A percentile compares a stretch with the other conserved stretches of the same genome.
These are phyloP conservation scores for Choristoneura fumiferana DNA, from an alignment of 1,140 invertebrate species.

Conservation along the genomic window DNA sequence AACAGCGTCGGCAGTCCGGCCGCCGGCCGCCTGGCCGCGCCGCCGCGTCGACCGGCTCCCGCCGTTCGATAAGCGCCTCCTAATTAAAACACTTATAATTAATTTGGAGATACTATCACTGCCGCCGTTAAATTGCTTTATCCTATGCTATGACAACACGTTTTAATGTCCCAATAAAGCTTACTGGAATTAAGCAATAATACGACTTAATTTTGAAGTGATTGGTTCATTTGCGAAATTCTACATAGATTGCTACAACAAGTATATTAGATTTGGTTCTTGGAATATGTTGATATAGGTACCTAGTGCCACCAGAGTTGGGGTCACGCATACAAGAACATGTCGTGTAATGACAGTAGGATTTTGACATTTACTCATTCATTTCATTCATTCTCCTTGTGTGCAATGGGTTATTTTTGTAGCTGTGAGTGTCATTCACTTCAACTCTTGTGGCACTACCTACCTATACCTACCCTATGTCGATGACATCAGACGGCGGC, in stretches of 20 bases:
- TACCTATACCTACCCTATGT: too few species aligned
- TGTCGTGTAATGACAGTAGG: too few species aligned
- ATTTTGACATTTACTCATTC: too few species aligned
- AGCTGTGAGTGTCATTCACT: too few species aligned
- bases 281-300: constrained; percentile 5
- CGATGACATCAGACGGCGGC: not conserved
- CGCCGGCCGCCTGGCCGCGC: constrained; percentile 33
- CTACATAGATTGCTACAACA: too few species aligned
- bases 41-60: constrained; percentile 25
- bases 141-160: constrained; percentile 35
- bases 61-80: constrained; percentile 57
- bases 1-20: constrained; percentile 43
- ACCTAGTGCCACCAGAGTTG: too few species aligned
- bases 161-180: constrained; percentile 6
- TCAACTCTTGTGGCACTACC: too few species aligned
- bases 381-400: too few species aligned
- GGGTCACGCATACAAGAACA: too few species aligned
- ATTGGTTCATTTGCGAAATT: too few species aligned
- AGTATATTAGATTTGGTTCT: constrained; percentile 4
- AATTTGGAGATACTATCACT: constrained; percentile 46
- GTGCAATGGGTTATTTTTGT: too few species aligned
- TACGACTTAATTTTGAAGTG: too few species aligned
- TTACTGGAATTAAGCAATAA: not conserved
- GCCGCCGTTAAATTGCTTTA: constrained; percentile 42
- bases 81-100: constrained; percentile 70